Percentiles rank a stretch among this genome's conserved stretches.
These are phyloP conservation scores for Strigamia crassipes DNA, from an alignment of 2,888 invertebrate species.

Conservation along the genomic window DNA sequence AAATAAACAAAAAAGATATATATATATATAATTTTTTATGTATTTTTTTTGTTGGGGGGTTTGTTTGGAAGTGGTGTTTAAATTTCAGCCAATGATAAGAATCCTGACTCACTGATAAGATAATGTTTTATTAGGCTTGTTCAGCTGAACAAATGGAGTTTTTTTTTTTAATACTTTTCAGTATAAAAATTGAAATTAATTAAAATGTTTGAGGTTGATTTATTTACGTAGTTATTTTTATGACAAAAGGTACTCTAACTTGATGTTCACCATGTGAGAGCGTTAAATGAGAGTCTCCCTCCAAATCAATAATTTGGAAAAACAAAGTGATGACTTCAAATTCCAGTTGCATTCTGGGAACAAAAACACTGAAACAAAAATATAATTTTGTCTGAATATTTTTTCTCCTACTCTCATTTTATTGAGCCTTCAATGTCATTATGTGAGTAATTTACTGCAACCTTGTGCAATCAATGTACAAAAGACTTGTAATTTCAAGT, in stretches of 20 bases:
- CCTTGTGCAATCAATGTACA: constrained; percentile 21
- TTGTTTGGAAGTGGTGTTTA: neutral
- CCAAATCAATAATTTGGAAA: constrained; percentile 45
- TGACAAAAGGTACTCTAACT: neutral
- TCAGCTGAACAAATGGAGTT: neutral
- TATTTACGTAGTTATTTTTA: neutral
- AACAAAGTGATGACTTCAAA: constrained; percentile 47
- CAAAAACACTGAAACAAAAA: neutral
- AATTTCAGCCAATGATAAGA: constrained; percentile 6
- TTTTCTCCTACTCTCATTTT: neutral
- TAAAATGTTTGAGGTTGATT: neutral
- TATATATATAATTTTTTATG: too few relatives aligned
- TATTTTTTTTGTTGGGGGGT: neutral
- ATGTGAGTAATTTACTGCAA: neutral
- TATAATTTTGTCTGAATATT: neutral
- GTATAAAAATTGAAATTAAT: neutral
- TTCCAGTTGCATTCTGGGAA: constrained; percentile 32
- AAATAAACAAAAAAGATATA: neutral
- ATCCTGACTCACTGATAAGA: constrained; percentile 5
- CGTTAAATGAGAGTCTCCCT: constrained; percentile 44
- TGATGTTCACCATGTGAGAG: neutral
- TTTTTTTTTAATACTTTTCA: neutral
- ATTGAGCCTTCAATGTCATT: constrained; percentile 8
- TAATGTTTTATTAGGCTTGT: constrained; percentile 12
- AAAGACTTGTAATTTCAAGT: constrained; percentile 33